Conservation (phyloP, 1,140 invertebrate genomes). For the Drosophila malerkotliana region DNA sequence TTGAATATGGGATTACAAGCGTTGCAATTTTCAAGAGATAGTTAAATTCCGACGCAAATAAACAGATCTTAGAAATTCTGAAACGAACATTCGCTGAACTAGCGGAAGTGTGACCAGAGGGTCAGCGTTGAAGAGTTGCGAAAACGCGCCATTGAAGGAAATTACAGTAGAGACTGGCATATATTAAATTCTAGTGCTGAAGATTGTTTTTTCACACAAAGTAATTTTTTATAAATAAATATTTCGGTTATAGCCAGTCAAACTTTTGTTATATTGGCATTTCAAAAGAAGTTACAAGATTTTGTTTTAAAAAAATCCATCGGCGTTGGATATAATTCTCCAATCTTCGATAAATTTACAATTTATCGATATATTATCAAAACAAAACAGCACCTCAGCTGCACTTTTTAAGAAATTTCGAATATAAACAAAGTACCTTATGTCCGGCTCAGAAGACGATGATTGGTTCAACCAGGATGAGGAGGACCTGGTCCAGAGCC, state of each 20-base stretch:
- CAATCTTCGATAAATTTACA: too few species aligned
- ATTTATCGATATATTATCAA: too few species aligned
- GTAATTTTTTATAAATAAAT: background rate
- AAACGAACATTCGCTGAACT: background rate
- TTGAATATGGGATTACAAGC: too few species aligned
- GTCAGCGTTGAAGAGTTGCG: background rate
- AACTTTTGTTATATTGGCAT: too few species aligned
- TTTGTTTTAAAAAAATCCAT: too few species aligned
- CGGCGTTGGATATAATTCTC: too few species aligned
- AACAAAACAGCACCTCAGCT: too few species aligned
- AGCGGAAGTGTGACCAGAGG: conserved; percentile 7
- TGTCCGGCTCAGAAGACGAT: conserved; percentile 67
- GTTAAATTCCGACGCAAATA: background rate
- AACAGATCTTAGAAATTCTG: conserved; percentile 1
- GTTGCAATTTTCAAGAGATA: too few species aligned
- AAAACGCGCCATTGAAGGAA: background rate
- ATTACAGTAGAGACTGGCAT: conserved; percentile 2
- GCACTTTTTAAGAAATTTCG: background rate
- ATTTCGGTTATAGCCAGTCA: too few species aligned
- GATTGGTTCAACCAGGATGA: conserved; percentile 81
- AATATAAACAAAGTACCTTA: conserved; percentile 3
- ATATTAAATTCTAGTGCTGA: background rate
- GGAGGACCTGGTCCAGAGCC: conserved; percentile 51
- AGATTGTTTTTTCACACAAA: background rate
- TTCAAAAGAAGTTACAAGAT: too few species aligned